Conservation (phyloP, 2,797 vertebrate species). For the Sebastes baramenuke region DNA sequence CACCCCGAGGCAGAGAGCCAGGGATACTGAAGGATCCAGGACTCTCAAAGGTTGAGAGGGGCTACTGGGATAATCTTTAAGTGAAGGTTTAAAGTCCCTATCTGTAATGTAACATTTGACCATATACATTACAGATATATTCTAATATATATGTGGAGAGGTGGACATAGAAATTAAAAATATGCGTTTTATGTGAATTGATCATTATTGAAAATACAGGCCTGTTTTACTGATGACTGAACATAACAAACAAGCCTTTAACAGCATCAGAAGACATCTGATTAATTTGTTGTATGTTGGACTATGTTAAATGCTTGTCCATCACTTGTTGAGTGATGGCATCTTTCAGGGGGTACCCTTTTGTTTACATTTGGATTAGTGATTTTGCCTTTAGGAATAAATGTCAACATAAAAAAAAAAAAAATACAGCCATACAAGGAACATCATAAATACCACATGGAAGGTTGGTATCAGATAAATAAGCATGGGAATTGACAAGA, state of each 20-base stretch:
- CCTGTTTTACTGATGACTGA: not conserved
- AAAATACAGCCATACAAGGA: conserved; percentile 1
- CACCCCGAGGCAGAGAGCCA: conserved; percentile 28
- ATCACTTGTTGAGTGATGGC: not conserved
- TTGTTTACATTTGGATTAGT: conserved; percentile 16
- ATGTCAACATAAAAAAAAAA: not conserved
- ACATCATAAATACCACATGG: not conserved
- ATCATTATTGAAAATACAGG: not conserved
- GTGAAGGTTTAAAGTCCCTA: not conserved
- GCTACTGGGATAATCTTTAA: conserved; percentile 4
- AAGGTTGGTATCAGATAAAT: not conserved
- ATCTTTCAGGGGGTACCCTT: not conserved
- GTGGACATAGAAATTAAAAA: not conserved
- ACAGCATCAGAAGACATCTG: not conserved
- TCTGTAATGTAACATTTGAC: not conserved
- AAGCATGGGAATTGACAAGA: not conserved
- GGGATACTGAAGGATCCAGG: conserved; percentile 7
- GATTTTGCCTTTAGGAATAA: conserved; percentile 10
- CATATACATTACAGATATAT: not conserved
- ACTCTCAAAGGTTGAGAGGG: not conserved
- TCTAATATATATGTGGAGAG: not conserved
- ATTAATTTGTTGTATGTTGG: not conserved
- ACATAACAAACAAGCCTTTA: not conserved
- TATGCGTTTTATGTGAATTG: not conserved
- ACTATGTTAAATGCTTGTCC: not conserved